These are phyloP conservation scores for Acanthochromis polyacanthus DNA, from an alignment of 2,113 vertebrate genomes.

Conservation along the genomic window DNA sequence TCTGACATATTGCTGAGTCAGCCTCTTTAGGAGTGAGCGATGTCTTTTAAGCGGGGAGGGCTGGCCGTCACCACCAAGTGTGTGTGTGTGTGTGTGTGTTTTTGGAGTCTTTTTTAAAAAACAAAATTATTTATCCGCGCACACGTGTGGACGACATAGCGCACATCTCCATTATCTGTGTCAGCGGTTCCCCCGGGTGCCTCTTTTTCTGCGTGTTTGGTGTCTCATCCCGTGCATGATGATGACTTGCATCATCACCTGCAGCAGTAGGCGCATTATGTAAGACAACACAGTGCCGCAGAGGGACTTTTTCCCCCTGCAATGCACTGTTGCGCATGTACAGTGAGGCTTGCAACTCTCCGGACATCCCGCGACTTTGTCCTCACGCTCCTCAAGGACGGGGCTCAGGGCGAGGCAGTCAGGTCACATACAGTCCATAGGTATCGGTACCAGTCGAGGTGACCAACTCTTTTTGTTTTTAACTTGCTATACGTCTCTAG, in stretches of 20 bases:
- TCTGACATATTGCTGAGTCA: conserved; percentile 81
- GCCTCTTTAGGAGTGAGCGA: conserved; percentile 63
- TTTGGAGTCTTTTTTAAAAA: not conserved
- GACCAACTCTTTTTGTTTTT: too few relatives aligned
- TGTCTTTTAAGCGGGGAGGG: conserved; percentile 55
- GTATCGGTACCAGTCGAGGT: too few relatives aligned
- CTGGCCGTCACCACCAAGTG: conserved; percentile 6
- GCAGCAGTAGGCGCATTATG: conserved; percentile 66
- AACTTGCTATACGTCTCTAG: too few relatives aligned
- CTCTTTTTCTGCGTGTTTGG: conserved; percentile 37
- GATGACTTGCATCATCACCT: conserved; percentile 73
- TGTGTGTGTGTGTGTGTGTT: conserved; percentile 19
- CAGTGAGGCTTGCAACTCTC: not conserved
- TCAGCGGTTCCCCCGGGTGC: conserved; percentile 47
- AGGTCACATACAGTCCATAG: too few relatives aligned
- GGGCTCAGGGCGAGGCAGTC: too few relatives aligned
- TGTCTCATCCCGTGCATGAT: conserved; percentile 59
- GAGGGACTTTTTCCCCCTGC: conserved; percentile 56
- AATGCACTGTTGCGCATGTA: conserved; percentile 13
- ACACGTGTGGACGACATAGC: conserved; percentile 1
- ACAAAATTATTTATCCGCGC: conserved; percentile 27
- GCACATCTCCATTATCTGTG: conserved; percentile 49
- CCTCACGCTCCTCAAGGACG: too few relatives aligned
- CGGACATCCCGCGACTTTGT: too few relatives aligned
- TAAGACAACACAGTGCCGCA: conserved; percentile 62